Evolutionary conservation across 2,888 invertebrate species (phyloP), one percentile per base, ranked within the genome.

Genomic region (Drosophila mimetica): DNA sequence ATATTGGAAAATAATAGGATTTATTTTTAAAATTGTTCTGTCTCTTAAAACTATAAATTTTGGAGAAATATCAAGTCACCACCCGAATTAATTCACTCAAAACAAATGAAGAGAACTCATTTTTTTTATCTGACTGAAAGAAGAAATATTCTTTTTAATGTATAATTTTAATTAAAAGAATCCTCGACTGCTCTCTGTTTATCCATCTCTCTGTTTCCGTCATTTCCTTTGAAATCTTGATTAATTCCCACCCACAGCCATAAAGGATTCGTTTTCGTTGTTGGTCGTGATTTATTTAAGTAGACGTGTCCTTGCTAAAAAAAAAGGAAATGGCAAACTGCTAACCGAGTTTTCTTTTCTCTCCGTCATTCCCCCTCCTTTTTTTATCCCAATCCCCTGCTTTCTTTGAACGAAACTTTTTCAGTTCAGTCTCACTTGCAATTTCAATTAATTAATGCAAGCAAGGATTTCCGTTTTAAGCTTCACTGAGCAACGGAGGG

Each of bases 381-480:
- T 4, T 42, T n/a, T n/a, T 7, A 3, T 8, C 22, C 42, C 22
- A 44, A 4, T 34, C 25, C 6, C 28, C 11, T 16, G 25, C 18
- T 14, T 9, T 37, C 22, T 55, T 46, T 55, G 34, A 41, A 32
- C 6, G 22, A 30, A 54, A 53, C 25, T 47, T 41, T 47, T 42
- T 36, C 55, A 39, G 52, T 39, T 36, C 55, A 39, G 52, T 71
- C 65, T 51, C 60, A 70, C 57, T 80, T 71, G 51, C 61, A 63
- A 54, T 59, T 44, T 51, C 63, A 74, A 66, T 71, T 71, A 74
- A 71, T 77, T 75, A 63, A 72, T 70, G 70, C 70, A 50, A 48
- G 71, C 51, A 44, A 60, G 71, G 59, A 70, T 70, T 58, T 47
- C 71, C 42, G 47, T 39, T 54, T 58, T n/a, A 20, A 51, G 61